A percentile compares a stretch with the other conserved stretches of the same genome.
These are phyloP conservation scores for Gisinianus flammeolus DNA, from an alignment of 2,888 invertebrate genomes.

Conservation along the genomic window DNA sequence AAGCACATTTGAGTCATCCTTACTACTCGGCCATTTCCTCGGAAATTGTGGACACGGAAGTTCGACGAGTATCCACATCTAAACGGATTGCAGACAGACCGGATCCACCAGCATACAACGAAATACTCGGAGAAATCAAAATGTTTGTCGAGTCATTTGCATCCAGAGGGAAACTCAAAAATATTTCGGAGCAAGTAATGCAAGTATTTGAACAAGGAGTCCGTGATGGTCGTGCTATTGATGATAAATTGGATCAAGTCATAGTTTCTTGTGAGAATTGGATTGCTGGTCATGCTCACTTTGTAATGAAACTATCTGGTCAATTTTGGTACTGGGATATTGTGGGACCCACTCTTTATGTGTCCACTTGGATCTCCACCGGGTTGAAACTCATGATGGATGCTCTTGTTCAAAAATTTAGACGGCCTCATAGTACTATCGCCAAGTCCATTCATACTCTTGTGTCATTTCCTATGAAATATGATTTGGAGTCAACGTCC, in stretches of 20 bases:
- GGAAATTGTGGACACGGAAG: not conserved
- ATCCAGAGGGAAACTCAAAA: conserved; percentile 51
- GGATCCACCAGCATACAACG: conserved; percentile 56
- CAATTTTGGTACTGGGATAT: conserved; percentile 59
- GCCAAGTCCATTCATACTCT: not conserved
- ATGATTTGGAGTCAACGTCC: not conserved
- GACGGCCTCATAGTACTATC: not conserved
- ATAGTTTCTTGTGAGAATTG: conserved; percentile 46
- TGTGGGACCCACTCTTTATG: conserved; percentile 47
- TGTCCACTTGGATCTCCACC: conserved; percentile 48
- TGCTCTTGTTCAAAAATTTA: conserved; percentile 29
- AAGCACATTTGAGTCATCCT: conserved; percentile 28
- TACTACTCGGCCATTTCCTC: not conserved
- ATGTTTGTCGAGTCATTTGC: conserved; percentile 63
- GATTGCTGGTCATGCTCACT: conserved; percentile 52
- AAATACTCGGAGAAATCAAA: conserved; percentile 63
- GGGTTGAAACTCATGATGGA: conserved; percentile 45
- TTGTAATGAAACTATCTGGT: conserved; percentile 50
- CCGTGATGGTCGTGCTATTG: not conserved
- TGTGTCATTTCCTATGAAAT: conserved; percentile 13
- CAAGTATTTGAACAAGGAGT: not conserved
- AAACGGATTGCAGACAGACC: conserved; percentile 57
- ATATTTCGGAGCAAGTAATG: conserved; percentile 20
- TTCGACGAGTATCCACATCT: conserved; percentile 41
- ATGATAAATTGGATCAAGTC: conserved; percentile 21